Evolutionary conservation across 1,140 invertebrate genomes (phyloP).

Genomic region (Aphaenogaster ashmeadi): DNA sequence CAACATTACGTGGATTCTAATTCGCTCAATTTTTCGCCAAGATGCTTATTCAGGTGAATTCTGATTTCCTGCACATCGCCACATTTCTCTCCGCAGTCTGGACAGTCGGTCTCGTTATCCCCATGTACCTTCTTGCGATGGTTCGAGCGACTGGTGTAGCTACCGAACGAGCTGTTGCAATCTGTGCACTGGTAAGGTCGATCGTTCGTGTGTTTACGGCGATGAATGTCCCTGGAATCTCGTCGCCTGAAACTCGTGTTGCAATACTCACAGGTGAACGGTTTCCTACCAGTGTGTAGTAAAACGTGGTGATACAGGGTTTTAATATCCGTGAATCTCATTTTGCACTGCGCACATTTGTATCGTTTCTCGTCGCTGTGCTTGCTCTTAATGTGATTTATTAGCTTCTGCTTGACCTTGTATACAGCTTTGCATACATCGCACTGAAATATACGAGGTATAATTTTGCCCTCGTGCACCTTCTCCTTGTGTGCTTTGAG

Average conservation of each 20-base stretch:
- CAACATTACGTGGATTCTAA: slow-evolving; percentile 34
- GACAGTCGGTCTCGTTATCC: slow-evolving; percentile 67
- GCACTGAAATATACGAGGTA: slow-evolving; percentile 67
- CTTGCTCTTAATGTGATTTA: slow-evolving; percentile 76
- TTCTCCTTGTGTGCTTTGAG: slow-evolving; percentile 76
- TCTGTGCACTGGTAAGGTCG: slow-evolving; percentile 72
- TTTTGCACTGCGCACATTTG: slow-evolving; percentile 74
- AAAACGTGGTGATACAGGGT: slow-evolving; percentile 74
- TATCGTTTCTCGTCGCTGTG: slow-evolving; percentile 73
- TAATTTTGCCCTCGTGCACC: slow-evolving; percentile 70
- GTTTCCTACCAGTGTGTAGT: slow-evolving; percentile 74
- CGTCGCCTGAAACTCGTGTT: slow-evolving; percentile 71
- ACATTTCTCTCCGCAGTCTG: slow-evolving; percentile 71
- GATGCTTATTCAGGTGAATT: slow-evolving; percentile 76
- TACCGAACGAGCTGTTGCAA: slow-evolving; percentile 72
- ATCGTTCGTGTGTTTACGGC: slow-evolving; percentile 73
- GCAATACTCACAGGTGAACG: slow-evolving; percentile 72
- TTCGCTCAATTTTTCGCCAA: slow-evolving; percentile 71
- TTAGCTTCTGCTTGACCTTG: slow-evolving; percentile 70
- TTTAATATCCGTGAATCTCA: slow-evolving; percentile 71
- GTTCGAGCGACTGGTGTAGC: slow-evolving; percentile 63
- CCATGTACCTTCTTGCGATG: slow-evolving; percentile 73
- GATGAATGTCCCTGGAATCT: slow-evolving; percentile 72
- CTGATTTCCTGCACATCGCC: slow-evolving; percentile 69
- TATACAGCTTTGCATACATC: slow-evolving; percentile 69